Conservation (phyloP, 2,888 invertebrate genomes). For the Amphipyra tragopoginis region DNA sequence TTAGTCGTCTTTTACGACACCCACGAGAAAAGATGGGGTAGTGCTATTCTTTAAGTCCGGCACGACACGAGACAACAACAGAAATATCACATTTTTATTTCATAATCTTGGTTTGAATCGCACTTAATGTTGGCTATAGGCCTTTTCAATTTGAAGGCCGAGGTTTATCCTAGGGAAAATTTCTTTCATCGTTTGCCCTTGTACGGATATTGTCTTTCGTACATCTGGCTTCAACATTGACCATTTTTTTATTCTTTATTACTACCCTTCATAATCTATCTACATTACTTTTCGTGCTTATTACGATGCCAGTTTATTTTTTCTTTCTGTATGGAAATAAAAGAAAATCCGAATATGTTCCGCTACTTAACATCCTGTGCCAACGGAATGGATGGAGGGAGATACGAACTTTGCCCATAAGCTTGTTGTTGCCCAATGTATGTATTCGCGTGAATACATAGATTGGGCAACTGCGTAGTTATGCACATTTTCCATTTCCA, state of each 20-base stretch:
- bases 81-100: conserved; percentile 22
- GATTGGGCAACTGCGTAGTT: too few relatives aligned
- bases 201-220: conserved; percentile 38
- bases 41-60: too few relatives aligned
- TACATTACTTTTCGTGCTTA: conserved; percentile 2
- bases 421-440: too few relatives aligned
- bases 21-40: too few relatives aligned
- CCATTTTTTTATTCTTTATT: conserved; percentile 34
- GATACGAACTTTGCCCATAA: too few relatives aligned
- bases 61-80: neutral
- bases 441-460: too few relatives aligned
- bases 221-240: conserved; percentile 19
- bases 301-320: neutral
- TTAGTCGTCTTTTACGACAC: too few relatives aligned
- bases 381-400: too few relatives aligned
- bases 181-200: conserved; percentile 37
- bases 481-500: too few relatives aligned
- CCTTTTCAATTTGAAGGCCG: conserved; percentile 40
- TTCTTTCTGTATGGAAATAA: too few relatives aligned
- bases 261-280: neutral
- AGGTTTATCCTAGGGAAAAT: conserved; percentile 19
- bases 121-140: conserved; percentile 28
- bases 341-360: too few relatives aligned
- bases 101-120: conserved; percentile 34
- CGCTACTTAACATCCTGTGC: too few relatives aligned